Percentiles rank a stretch among this genome's conserved stretches.
phyloP scores from a whole-genome alignment of 2,888 invertebrate genomes.

The Mesorhabditis belari region DNA sequence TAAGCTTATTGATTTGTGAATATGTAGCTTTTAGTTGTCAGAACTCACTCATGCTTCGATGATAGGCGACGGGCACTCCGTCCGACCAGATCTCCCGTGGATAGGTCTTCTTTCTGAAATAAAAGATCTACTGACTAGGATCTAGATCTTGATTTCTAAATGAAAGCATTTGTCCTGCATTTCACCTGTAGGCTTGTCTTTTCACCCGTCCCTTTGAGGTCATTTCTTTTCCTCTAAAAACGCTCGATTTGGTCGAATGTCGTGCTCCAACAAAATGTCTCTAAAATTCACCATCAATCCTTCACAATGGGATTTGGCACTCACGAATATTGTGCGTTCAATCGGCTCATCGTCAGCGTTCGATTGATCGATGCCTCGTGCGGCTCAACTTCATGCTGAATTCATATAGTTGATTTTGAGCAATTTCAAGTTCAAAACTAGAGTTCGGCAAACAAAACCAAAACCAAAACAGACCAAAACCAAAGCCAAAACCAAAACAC shows the following conservation, averaged over 20 bases:
- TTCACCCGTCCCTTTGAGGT: not conserved
- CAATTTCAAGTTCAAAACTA: too few species aligned
- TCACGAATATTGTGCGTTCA: not conserved
- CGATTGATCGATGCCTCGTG: not conserved
- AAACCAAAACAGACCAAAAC: too few species aligned
- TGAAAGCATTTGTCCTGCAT: not conserved
- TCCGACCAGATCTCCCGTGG: constrained; percentile 25
- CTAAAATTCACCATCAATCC: not conserved
- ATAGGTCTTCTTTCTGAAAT: constrained; percentile 17
- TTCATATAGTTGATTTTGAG: too few species aligned
- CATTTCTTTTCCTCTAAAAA: not conserved
- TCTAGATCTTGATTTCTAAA: too few species aligned
- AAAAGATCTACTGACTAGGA: not conserved
- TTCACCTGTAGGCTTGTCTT: not conserved
- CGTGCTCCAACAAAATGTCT: not conserved
- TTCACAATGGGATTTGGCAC: not conserved
- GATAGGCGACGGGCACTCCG: constrained; percentile 23
- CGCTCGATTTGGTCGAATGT: not conserved
- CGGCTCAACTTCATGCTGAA: too few species aligned
- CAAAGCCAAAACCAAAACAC: too few species aligned
- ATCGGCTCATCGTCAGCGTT: not conserved
- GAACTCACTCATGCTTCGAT: constrained; percentile 15
- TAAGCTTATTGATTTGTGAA: too few species aligned
- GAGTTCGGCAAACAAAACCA: too few species aligned
- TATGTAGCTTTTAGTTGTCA: too few species aligned